Evolutionary conservation across 2,797 vertebrate species (phyloP), one percentile per base, ranked within the genome.

Genomic region (Microctenopoma stevenorrisi): DNA sequence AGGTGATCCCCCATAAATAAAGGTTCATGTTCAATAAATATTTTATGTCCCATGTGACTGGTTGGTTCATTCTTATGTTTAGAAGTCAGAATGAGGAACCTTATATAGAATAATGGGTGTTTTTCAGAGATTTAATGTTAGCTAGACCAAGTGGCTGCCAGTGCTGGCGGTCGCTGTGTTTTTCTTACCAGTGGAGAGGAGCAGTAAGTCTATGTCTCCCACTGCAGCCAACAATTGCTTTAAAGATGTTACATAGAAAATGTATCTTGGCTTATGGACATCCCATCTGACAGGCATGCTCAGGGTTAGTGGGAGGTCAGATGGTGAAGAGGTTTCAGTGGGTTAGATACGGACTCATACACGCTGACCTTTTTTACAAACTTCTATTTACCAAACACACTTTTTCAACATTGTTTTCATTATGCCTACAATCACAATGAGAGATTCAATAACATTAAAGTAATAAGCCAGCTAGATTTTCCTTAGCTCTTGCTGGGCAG

Each of bases 71-170:
- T 79, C 66, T 64, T 37, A 35, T 71, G 57, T 83, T 81, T 76
- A 62, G 52, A 64, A 61, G 53, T 60, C 64, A 61, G 62, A 76
- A 60, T 15, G 33, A 54, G 71, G n/a, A 11, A 46, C 67, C 72
- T 68, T 77, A 67, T 59, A 73, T 62, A 83, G 78, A 88, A 82
- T 73, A 61, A 72, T 71, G 65, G 77, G 81, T 82, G 72, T 82
- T 77, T 81, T 83, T 64, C 54, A 61, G 50, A 42, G 58, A 74
- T 81, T 81, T 86, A 88, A 88, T 88, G 88, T 85, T 72, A 81
- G 73, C 82, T 47, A 71, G 78, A 80, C 72, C 68, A 79, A 80
- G 64, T 38, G 69, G 78, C 77, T 82, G 81, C 70, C 79, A 81
- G 75, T 16, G 74, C 61, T 87, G 83, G 88, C 76, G 1, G 76